These are phyloP conservation scores for Corvus moneduloides DNA, from an alignment of 2,113 vertebrate genomes.

Conservation along the genomic window DNA sequence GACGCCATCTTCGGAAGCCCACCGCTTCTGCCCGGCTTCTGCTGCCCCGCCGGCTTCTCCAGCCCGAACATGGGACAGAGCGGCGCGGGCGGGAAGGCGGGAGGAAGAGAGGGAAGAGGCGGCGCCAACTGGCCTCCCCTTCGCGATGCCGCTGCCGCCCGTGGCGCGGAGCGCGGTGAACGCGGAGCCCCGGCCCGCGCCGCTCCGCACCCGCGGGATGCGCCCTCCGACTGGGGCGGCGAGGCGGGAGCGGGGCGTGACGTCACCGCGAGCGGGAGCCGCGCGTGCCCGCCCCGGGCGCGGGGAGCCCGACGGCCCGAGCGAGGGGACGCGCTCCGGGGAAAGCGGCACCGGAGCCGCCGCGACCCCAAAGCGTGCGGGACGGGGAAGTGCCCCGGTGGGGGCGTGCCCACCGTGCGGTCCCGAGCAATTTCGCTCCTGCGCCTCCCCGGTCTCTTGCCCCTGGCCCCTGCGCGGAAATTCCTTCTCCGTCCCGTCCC, in stretches of 20 bases:
- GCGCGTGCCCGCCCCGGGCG: not conserved
- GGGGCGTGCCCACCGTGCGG: not conserved
- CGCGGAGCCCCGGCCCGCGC: not conserved
- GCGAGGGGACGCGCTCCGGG: not conserved
- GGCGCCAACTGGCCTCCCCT: not conserved
- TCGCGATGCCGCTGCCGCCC: not conserved
- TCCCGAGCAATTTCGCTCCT: not conserved
- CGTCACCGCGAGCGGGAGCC: not conserved
- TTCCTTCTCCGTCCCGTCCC: not conserved
- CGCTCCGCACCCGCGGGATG: not conserved
- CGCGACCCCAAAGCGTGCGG: not conserved
- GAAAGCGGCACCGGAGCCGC: not conserved
- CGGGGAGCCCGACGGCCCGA: not conserved
- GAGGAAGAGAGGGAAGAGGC: not conserved
- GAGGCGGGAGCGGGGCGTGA: not conserved
- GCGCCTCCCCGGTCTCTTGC: not conserved
- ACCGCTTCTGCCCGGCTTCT: slow-evolving; percentile 67
- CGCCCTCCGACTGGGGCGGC: not conserved
- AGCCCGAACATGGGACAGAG: slow-evolving; percentile 55
- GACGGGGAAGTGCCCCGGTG: not conserved
- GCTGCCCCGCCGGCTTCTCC: slow-evolving; percentile 48
- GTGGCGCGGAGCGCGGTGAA: not conserved
- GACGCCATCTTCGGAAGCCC: slow-evolving; percentile 84
- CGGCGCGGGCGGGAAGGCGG: not conserved
- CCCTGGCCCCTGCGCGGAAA: not conserved